Percentiles rank a stretch among this genome's conserved stretches.
phyloP scores from a whole-genome alignment of 2,113 vertebrate genomes.

The Bucco capensis region DNA sequence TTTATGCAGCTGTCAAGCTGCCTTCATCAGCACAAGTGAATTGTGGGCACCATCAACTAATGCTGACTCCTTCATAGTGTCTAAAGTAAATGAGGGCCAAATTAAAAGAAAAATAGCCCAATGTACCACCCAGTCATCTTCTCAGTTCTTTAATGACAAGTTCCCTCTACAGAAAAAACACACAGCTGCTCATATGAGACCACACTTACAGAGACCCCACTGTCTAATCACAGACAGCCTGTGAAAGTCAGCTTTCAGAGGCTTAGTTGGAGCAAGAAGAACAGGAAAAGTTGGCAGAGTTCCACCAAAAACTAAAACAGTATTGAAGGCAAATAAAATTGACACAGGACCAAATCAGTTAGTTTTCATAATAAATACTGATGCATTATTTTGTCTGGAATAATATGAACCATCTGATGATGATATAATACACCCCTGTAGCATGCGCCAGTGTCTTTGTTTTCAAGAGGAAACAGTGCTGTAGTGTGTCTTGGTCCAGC shows the following conservation, averaged over 20 bases:
- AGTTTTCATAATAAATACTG: constrained; percentile 31
- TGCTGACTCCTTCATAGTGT: constrained; percentile 64
- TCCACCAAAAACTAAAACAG: constrained; percentile 53
- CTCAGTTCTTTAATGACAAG: constrained; percentile 70
- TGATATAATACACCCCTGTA: constrained; percentile 1
- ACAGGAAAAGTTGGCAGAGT: constrained; percentile 52
- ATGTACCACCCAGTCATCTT: constrained; percentile 79
- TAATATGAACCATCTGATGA: constrained; percentile 27
- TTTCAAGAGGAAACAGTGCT: not conserved
- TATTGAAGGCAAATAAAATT: constrained; percentile 50
- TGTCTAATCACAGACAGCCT: constrained; percentile 65
- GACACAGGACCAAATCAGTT: constrained; percentile 20
- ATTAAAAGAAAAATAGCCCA: constrained; percentile 79
- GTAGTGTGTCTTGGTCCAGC: not conserved
- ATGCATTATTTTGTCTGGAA: constrained; percentile 4
- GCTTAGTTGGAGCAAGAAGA: constrained; percentile 39
- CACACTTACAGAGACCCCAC: constrained; percentile 72
- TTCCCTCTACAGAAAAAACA: constrained; percentile 71
- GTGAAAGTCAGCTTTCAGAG: constrained; percentile 60
- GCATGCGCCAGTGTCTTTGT: not conserved
- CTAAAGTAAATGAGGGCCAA: constrained; percentile 70
- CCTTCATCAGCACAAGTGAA: constrained; percentile 79
- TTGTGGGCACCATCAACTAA: constrained; percentile 71
- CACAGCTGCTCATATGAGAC: constrained; percentile 70
- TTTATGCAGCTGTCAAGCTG: constrained; percentile 84